A percentile compares a stretch with the other conserved stretches of the same genome.
Evolutionary conservation across 1,140 invertebrate species (phyloP).

Genomic region (Latrodectus geometricus): DNA sequence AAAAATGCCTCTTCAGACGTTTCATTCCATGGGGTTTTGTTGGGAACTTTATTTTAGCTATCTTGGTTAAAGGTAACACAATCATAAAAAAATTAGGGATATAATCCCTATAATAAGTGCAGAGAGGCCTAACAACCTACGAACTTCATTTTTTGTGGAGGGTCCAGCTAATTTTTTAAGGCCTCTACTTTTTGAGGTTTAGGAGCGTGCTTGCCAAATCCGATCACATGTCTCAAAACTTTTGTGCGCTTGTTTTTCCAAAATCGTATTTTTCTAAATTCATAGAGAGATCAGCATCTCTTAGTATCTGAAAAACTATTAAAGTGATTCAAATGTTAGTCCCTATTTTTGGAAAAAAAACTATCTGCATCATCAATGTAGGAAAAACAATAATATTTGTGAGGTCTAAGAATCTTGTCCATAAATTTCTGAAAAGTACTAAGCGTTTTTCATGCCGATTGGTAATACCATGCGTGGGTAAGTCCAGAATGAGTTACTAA

Average conservation of each 20-base stretch:
- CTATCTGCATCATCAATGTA: background rate
- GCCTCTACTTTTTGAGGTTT: background rate
- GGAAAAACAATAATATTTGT: background rate
- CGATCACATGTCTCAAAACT: background rate
- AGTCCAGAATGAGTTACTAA: constrained; percentile 68
- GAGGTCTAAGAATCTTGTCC: background rate
- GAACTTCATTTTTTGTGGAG: background rate
- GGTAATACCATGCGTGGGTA: constrained; percentile 54
- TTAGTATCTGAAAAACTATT: background rate
- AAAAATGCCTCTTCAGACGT: background rate
- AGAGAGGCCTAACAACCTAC: background rate
- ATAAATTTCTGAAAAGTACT: background rate
- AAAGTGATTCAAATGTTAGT: background rate
- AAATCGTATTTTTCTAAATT: background rate
- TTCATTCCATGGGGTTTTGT: background rate
- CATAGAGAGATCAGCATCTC: background rate
- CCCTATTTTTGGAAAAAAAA: background rate
- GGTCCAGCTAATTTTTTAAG: background rate
- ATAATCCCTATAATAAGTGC: background rate
- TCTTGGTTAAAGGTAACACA: background rate
- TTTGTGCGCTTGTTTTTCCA: background rate
- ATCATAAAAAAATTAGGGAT: background rate
- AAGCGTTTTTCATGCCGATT: background rate
- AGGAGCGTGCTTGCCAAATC: background rate
- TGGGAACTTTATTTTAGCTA: background rate